phyloP scores from a whole-genome alignment of 2,888 invertebrate species.

The Polietes domitor region DNA sequence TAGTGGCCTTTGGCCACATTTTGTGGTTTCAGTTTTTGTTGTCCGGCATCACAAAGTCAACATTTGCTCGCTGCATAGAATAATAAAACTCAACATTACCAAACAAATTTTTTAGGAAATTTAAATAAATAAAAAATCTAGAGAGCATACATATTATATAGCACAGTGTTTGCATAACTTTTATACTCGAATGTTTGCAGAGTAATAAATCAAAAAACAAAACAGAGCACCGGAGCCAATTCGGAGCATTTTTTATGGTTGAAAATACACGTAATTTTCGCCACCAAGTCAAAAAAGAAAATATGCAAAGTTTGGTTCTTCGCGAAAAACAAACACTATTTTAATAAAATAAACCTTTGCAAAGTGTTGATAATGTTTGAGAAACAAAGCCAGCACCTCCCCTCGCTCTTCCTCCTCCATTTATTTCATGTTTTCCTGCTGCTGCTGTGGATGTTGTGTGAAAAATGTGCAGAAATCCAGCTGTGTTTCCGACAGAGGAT shows the following conservation, averaged over 20 bases:
- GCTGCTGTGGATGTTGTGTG: neutral
- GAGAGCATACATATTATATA: neutral
- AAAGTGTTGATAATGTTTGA: neutral
- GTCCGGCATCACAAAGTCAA: neutral
- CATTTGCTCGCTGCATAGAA: neutral
- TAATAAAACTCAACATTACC: constrained; percentile 23
- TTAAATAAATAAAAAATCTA: neutral
- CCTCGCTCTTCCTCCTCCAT: too few species aligned
- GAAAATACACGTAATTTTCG: neutral
- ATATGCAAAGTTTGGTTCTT: neutral
- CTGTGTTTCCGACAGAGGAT: constrained; percentile 21
- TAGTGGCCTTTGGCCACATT: neutral
- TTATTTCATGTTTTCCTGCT: neutral
- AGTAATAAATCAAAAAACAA: constrained; percentile 29
- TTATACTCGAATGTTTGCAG: constrained; percentile 21
- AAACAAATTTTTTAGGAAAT: neutral
- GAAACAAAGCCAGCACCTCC: too few species aligned
- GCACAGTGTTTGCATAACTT: neutral
- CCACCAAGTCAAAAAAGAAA: neutral
- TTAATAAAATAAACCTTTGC: constrained; percentile 22
- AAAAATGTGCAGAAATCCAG: constrained; percentile 43
- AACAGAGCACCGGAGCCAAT: neutral
- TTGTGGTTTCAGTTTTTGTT: neutral
- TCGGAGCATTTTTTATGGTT: neutral
- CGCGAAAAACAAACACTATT: constrained; percentile 15